phyloP scores from a whole-genome alignment of 2,888 invertebrate species.

The Heliothis peltigera region DNA sequence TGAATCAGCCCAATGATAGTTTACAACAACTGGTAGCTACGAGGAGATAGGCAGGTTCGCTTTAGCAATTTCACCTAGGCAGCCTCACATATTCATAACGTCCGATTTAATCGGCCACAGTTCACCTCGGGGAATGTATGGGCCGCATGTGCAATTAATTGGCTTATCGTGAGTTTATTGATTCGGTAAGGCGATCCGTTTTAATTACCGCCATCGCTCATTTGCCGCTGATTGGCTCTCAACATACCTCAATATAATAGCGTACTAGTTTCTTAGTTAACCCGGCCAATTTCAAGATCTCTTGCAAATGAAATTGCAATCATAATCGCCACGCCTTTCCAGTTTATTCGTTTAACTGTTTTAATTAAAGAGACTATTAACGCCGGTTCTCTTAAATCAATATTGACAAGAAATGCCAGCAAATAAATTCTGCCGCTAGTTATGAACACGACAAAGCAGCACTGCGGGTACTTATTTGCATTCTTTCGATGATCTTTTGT shows the following conservation, averaged over 20 bases:
- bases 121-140: slow-evolving; percentile 74
- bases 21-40: not conserved
- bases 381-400: slow-evolving; percentile 53
- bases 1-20: slow-evolving; percentile 10
- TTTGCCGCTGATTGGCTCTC: slow-evolving; percentile 84
- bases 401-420: slow-evolving; percentile 55
- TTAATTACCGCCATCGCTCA: slow-evolving; percentile 88
- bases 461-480: slow-evolving; percentile 40
- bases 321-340: slow-evolving; percentile 16
- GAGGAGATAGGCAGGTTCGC: slow-evolving; percentile 21
- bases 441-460: slow-evolving; percentile 32
- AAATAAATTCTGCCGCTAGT: slow-evolving; percentile 41
- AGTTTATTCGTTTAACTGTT: slow-evolving; percentile 53
- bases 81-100: slow-evolving; percentile 55
- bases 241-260: slow-evolving; percentile 55
- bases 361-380: slow-evolving; percentile 63
- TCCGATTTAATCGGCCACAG: slow-evolving; percentile 69
- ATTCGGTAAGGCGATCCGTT: slow-evolving; percentile 89
- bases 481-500: slow-evolving; percentile 32
- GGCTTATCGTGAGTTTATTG: slow-evolving; percentile 88
- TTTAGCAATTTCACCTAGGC: slow-evolving; percentile 49
- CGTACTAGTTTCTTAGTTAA: slow-evolving; percentile 57
- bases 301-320: slow-evolving; percentile 27
- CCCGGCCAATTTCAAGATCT: slow-evolving; percentile 57
- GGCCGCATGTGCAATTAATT: slow-evolving; percentile 87